Evolutionary conservation across 2,113 vertebrate species (phyloP).

Genomic region (Strix aluco): DNA sequence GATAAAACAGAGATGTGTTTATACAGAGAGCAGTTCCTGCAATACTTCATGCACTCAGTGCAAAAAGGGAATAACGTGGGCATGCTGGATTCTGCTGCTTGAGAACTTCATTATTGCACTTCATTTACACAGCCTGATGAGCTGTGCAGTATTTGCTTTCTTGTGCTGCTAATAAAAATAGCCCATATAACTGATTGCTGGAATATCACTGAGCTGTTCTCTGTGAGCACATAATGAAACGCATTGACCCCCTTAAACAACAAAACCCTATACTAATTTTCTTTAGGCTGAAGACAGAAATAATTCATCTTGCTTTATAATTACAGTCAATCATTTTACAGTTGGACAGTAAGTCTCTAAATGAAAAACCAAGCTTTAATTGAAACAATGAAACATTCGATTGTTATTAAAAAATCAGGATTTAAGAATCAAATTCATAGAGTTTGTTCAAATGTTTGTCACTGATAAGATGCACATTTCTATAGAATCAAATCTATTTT

Average conservation of each 20-base stretch:
- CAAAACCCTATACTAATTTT: conserved; percentile 21
- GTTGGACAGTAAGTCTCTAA: conserved; percentile 16
- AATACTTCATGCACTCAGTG: not conserved
- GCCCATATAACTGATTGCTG: not conserved
- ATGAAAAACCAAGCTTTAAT: conserved; percentile 16
- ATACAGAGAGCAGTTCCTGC: conserved; percentile 22
- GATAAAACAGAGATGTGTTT: conserved; percentile 33
- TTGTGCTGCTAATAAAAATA: conserved; percentile 42
- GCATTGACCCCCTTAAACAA: not conserved
- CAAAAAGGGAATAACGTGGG: not conserved
- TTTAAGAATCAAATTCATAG: not conserved
- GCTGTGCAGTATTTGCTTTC: conserved; percentile 15
- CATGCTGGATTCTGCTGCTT: not conserved
- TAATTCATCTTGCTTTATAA: conserved; percentile 13
- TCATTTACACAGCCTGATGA: conserved; percentile 41
- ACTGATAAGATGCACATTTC: conserved; percentile 29
- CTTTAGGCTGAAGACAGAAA: conserved; percentile 11
- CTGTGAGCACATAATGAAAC: not conserved
- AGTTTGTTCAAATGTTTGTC: conserved; percentile 11
- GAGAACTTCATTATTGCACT: conserved; percentile 29
- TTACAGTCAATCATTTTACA: conserved; percentile 19
- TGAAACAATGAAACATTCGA: conserved; percentile 30
- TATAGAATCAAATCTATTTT: conserved; percentile 27
- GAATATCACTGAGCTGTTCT: not conserved
- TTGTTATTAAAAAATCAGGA: conserved; percentile 15